A percentile compares a stretch with the other conserved stretches of the same genome.
Evolutionary conservation across 2,888 invertebrate species (phyloP).

Genomic region (Tetragnatha montana): DNA sequence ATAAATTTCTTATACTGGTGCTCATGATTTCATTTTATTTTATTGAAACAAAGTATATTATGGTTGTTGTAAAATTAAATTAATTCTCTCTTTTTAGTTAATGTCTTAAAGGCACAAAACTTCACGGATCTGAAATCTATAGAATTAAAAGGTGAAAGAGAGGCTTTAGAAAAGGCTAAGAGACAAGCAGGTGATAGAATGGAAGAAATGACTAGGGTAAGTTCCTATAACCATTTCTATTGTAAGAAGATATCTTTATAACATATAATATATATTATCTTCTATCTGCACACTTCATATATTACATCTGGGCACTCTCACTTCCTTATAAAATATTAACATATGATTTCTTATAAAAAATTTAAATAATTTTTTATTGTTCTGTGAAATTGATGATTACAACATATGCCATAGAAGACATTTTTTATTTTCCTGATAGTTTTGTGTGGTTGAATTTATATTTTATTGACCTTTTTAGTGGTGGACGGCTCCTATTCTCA

Average conservation of each 20-base stretch:
- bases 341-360: too few species aligned
- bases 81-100: slow-evolving; percentile 79
- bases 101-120: slow-evolving; percentile 87
- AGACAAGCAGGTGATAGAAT: slow-evolving; percentile 80
- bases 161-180: slow-evolving; percentile 70
- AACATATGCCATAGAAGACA: not conserved
- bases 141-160: slow-evolving; percentile 88
- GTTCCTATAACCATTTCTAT: slow-evolving; percentile 49
- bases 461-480: slow-evolving; percentile 34
- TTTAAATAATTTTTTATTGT: not conserved
- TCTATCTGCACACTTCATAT: too few species aligned
- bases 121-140: slow-evolving; percentile 94
- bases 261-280: not conserved
- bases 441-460: not conserved
- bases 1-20: too few species aligned
- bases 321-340: too few species aligned
- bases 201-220: slow-evolving; percentile 81
- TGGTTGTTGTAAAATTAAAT: not conserved
- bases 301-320: not conserved
- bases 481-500: slow-evolving; percentile 85
- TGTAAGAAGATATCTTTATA: not conserved
- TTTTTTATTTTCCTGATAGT: not conserved
- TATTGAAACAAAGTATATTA: too few species aligned
- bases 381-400: not conserved
- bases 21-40: too few species aligned